A percentile compares a stretch with the other conserved stretches of the same genome.
Evolutionary conservation across 2,888 invertebrate species (phyloP).

Genomic region (Thera britannica): DNA sequence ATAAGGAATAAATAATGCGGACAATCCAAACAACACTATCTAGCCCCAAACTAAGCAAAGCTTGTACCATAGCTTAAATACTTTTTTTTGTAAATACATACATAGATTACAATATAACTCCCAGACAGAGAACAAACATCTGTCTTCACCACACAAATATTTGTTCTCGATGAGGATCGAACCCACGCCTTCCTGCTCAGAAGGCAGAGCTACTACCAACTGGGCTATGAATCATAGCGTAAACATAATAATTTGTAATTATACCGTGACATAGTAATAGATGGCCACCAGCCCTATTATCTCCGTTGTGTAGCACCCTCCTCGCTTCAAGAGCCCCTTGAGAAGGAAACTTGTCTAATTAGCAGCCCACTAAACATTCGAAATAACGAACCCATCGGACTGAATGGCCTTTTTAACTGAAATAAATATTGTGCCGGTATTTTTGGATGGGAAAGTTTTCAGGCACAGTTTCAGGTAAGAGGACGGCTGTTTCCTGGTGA

Average conservation of each 20-base stretch:
- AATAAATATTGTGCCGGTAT: slow-evolving; percentile 47
- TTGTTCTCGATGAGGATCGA: too few relatives aligned
- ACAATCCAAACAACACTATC: too few relatives aligned
- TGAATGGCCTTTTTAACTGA: slow-evolving; percentile 53
- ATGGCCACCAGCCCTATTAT: slow-evolving; percentile 41
- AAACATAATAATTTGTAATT: slow-evolving; percentile 22
- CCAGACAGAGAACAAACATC: too few relatives aligned
- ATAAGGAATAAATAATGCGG: too few relatives aligned
- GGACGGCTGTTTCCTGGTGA: slow-evolving; percentile 11
- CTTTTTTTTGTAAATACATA: too few relatives aligned
- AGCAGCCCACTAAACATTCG: slow-evolving; percentile 64
- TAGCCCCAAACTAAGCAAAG: too few relatives aligned
- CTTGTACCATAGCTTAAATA: too few relatives aligned
- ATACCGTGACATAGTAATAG: slow-evolving; percentile 35
- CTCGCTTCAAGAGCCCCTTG: slow-evolving; percentile 55
- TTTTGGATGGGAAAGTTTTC: slow-evolving; percentile 41
- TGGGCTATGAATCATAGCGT: neutral
- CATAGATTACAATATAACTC: too few relatives aligned
- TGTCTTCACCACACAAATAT: too few relatives aligned
- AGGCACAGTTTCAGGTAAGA: slow-evolving; percentile 27
- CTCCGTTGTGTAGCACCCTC: slow-evolving; percentile 49
- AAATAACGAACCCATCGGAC: slow-evolving; percentile 51
- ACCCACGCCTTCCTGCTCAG: too few relatives aligned
- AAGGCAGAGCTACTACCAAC: too few relatives aligned
- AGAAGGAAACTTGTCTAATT: slow-evolving; percentile 74